A percentile compares a stretch with the other conserved stretches of the same genome.
These are phyloP conservation scores for Catharus minimus DNA, from an alignment of 2,113 vertebrate genomes.

Conservation along the genomic window DNA sequence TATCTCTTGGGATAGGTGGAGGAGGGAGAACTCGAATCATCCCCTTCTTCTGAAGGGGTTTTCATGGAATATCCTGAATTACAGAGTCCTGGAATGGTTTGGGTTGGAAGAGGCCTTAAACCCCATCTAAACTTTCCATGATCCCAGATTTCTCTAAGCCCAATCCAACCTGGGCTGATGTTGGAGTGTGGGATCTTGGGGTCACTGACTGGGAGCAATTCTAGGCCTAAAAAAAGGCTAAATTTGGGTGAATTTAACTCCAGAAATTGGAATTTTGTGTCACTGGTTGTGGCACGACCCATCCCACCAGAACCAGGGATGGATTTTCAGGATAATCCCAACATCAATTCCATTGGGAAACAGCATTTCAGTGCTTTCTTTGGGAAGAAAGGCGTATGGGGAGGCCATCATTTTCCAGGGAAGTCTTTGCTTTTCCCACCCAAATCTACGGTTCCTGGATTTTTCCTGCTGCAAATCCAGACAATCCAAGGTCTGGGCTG, in stretches of 20 bases:
- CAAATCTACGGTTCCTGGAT: not conserved
- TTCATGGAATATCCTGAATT: not conserved
- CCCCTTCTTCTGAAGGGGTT: accelerated
- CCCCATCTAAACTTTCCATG: not conserved
- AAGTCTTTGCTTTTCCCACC: not conserved
- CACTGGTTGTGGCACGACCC: accelerated
- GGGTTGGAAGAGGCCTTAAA: not conserved
- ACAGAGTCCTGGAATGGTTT: not conserved
- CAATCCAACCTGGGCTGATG: not conserved
- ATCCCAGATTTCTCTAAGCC: not conserved
- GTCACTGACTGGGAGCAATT: accelerated
- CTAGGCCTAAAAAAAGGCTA: not conserved
- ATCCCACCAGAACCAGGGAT: not conserved
- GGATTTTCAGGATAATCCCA: not conserved
- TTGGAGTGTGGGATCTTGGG: not conserved
- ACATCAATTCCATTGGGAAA: not conserved
- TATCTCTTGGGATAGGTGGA: not conserved
- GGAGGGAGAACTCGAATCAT: accelerated
- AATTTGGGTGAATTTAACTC: not conserved
- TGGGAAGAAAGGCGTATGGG: not conserved
- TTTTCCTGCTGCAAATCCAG: not conserved
- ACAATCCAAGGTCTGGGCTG: not conserved
- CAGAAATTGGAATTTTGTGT: not conserved
- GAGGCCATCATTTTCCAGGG: not conserved
- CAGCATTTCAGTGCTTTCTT: not conserved